These are phyloP conservation scores for Tapera naevia DNA, from an alignment of 2,797 vertebrate species.

Conservation along the genomic window DNA sequence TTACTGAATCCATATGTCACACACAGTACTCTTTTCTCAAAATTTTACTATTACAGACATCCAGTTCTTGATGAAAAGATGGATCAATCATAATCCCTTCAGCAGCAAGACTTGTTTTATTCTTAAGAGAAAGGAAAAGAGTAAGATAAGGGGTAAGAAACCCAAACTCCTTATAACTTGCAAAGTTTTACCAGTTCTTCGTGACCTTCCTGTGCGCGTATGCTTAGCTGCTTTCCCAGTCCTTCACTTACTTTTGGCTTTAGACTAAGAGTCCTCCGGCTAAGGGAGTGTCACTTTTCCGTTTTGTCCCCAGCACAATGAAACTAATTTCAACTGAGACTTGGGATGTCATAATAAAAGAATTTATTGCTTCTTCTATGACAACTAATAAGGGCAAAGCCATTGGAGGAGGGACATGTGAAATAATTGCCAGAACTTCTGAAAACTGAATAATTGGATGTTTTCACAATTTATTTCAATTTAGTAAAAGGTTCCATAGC, in stretches of 20 bases:
- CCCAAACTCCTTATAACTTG: neutral
- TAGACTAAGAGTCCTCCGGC: slow-evolving; percentile 10
- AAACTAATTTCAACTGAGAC: slow-evolving; percentile 57
- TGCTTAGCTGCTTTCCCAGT: slow-evolving; percentile 41
- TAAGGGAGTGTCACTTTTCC: slow-evolving; percentile 65
- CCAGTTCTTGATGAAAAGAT: slow-evolving; percentile 55
- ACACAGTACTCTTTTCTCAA: slow-evolving; percentile 51
- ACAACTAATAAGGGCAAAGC: slow-evolving; percentile 62
- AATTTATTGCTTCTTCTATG: slow-evolving; percentile 64
- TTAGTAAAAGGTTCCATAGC: slow-evolving; percentile 63
- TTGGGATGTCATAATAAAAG: slow-evolving; percentile 56
- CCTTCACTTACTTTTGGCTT: slow-evolving; percentile 35
- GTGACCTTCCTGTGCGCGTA: slow-evolving; percentile 17
- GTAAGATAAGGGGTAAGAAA: neutral
- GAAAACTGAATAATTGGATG: slow-evolving; percentile 65
- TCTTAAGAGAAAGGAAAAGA: slow-evolving; percentile 36
- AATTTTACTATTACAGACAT: slow-evolving; percentile 45
- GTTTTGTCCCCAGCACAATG: slow-evolving; percentile 66
- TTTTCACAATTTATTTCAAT: slow-evolving; percentile 70
- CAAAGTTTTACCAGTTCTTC: neutral
- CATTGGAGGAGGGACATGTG: slow-evolving; percentile 40
- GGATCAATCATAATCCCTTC: slow-evolving; percentile 17
- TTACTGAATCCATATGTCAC: slow-evolving; percentile 5
- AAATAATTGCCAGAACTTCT: slow-evolving; percentile 66
- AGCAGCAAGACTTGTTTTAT: slow-evolving; percentile 29